Evolutionary conservation across 2,888 invertebrate genomes (phyloP).

Genomic region (Drosophila borealis): DNA sequence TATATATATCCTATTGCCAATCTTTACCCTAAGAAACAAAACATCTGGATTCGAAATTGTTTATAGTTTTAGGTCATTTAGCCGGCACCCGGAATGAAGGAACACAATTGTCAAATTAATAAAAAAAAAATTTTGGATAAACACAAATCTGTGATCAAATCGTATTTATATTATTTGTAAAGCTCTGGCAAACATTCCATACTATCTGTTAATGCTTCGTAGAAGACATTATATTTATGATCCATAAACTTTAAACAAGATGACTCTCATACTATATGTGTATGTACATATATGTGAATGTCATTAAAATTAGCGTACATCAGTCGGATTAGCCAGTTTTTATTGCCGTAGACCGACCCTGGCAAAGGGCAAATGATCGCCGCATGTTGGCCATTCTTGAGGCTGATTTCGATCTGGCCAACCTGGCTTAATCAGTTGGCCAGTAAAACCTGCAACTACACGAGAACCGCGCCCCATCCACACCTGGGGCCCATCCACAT

Average conservation of each 20-base stretch:
- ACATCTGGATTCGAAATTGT: slow-evolving; percentile 28
- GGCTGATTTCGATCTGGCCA: slow-evolving; percentile 8
- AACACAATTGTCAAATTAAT: slow-evolving; percentile 7
- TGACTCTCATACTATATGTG: too few species aligned
- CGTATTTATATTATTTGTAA: neutral
- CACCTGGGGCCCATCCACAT: slow-evolving; percentile 36
- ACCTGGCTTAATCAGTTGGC: slow-evolving; percentile 1
- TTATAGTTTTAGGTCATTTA: slow-evolving; percentile 17
- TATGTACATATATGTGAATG: neutral
- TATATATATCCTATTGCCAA: neutral
- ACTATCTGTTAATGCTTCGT: neutral
- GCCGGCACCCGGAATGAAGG: slow-evolving; percentile 2
- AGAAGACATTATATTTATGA: neutral
- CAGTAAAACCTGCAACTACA: slow-evolving; percentile 7
- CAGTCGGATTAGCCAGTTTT: neutral
- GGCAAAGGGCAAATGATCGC: slow-evolving; percentile 16
- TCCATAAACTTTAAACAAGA: neutral
- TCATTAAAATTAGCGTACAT: slow-evolving; percentile 7
- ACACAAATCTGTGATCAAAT: neutral
- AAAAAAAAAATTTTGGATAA: neutral
- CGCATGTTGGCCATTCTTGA: slow-evolving; percentile 11
- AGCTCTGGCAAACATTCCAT: neutral
- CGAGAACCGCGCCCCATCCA: slow-evolving; percentile 18
- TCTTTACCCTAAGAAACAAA: neutral
- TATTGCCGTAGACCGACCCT: slow-evolving; percentile 2